Base-by-base conservation (phyloP, 2,113 vertebrate species). In the Nematolebias whitei region DNA sequence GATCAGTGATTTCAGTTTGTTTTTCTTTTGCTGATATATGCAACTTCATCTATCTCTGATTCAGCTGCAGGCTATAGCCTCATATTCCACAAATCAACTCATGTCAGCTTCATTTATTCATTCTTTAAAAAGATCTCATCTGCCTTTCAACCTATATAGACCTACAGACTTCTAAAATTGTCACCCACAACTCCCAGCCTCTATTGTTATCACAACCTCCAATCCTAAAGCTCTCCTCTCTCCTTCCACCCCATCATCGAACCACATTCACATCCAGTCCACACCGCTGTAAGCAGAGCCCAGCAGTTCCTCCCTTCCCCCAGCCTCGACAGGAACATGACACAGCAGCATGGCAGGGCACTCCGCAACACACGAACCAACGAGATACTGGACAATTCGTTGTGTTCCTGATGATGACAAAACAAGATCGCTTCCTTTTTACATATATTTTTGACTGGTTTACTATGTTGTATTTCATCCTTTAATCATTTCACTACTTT, bases 341-440 rank as follows among this genome's bases (percentile, higher is more conserved):
- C 90, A 90, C 89, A 90, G 90, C 87, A 91, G 78, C 85, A 80
- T 74, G 76, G 70, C 52, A 64, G 62, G 60, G 64, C 70, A 63
- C 63, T 71, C 45, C 74, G 71, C 72, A 82, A 51, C 68, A 79
- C 65, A 72, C 62, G 75, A 39, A 59, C 19, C 4, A 20, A 50
- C 63, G 56, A 35, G 23, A 26, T 13, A 49, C n/a, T 9, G 13
- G n/a, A 43, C 24, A 7, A 11, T 49, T 48, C 22, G 32, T 35
- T 35, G 32, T 35, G 32, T 35, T 35, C 9, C 32, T 35, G 32
- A 35, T 10, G 32, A 35, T 35, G 32, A 35, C 32, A 35, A 35
- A 35, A 35, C 5, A 10, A 35, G 9, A 35, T 6, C 32, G 1
- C 32, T 10, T 5, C 32, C 9, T 6, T 2, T 8, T 35, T 29